Percentiles rank a stretch among this genome's conserved stretches.
These are phyloP conservation scores for Aplochiton taeniatus DNA, from an alignment of 2,797 vertebrate genomes.

Conservation along the genomic window DNA sequence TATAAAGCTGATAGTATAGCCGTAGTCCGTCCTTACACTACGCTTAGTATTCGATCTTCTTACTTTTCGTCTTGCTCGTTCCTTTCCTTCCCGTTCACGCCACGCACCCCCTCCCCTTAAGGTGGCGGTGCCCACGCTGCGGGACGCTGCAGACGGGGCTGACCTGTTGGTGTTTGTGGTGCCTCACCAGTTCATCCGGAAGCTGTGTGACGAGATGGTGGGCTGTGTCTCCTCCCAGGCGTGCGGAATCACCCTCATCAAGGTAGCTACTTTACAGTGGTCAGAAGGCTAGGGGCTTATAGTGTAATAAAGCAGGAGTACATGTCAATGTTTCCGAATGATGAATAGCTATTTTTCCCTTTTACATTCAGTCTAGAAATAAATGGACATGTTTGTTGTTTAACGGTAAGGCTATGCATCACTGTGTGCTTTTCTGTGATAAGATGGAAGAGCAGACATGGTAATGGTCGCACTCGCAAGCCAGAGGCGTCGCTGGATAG, in stretches of 20 bases:
- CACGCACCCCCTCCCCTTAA: constrained; percentile 39
- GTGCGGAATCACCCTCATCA: constrained; percentile 88
- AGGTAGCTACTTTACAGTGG: constrained; percentile 69
- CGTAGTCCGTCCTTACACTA: too few species aligned
- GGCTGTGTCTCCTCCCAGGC: constrained; percentile 80
- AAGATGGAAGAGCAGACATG: not conserved
- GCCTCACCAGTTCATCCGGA: constrained; percentile 91
- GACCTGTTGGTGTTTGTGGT: constrained; percentile 90
- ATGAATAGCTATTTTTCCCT: too few species aligned
- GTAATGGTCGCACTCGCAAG: not conserved
- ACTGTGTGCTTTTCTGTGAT: too few species aligned
- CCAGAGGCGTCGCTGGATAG: too few species aligned
- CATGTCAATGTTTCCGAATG: too few species aligned
- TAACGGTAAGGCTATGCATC: too few species aligned
- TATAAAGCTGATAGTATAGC: too few species aligned
- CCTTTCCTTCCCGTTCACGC: not conserved
- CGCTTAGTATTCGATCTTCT: not conserved
- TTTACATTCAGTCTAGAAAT: too few species aligned
- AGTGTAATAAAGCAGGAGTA: too few species aligned
- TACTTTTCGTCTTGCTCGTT: not conserved
- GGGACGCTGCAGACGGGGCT: constrained; percentile 84
- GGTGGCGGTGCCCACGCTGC: constrained; percentile 82
- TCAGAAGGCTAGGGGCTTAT: not conserved
- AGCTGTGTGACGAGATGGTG: constrained; percentile 85
- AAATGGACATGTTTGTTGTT: too few species aligned